A percentile compares a stretch with the other conserved stretches of the same genome.
Evolutionary conservation across 1,140 invertebrate species (phyloP).

Genomic region (Heliconius congener): DNA sequence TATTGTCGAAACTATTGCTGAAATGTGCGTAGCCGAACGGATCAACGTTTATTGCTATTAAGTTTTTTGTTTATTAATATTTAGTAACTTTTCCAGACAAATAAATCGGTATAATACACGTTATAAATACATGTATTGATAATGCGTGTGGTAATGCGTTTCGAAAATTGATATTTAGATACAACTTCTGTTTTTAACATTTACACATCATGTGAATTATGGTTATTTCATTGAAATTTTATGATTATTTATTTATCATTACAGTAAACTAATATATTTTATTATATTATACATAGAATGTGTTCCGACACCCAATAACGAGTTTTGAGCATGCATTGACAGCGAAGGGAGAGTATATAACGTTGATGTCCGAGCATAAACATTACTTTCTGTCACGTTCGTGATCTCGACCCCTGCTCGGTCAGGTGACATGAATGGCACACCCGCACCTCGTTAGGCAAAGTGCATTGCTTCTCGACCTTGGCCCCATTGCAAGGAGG

Average conservation of each 20-base stretch:
- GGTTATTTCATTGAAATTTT: too few relatives aligned
- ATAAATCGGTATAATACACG: too few relatives aligned
- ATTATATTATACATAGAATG: not conserved
- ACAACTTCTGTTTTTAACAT: too few relatives aligned
- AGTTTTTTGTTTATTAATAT: too few relatives aligned
- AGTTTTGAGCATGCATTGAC: not conserved
- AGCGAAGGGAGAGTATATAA: not conserved
- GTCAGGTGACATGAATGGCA: constrained; percentile 35
- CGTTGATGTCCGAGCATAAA: constrained; percentile 16
- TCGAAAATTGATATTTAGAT: too few relatives aligned
- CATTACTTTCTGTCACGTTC: constrained; percentile 29
- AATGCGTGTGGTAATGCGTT: too few relatives aligned
- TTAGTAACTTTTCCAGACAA: too few relatives aligned
- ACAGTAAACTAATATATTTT: not conserved
- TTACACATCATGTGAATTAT: too few relatives aligned
- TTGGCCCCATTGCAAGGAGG: constrained; percentile 26
- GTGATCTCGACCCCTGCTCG: constrained; percentile 25
- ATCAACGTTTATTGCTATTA: not conserved
- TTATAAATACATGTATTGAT: too few relatives aligned
- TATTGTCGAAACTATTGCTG: constrained; percentile 13
- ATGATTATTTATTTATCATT: too few relatives aligned
- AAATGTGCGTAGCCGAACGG: constrained; percentile 6
- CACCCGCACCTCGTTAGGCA: constrained; percentile 33
- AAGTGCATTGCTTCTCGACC: constrained; percentile 36
- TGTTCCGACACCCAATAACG: not conserved